phyloP scores from a whole-genome alignment of 2,797 vertebrate species.

The Pseudochirops cupreus region DNA sequence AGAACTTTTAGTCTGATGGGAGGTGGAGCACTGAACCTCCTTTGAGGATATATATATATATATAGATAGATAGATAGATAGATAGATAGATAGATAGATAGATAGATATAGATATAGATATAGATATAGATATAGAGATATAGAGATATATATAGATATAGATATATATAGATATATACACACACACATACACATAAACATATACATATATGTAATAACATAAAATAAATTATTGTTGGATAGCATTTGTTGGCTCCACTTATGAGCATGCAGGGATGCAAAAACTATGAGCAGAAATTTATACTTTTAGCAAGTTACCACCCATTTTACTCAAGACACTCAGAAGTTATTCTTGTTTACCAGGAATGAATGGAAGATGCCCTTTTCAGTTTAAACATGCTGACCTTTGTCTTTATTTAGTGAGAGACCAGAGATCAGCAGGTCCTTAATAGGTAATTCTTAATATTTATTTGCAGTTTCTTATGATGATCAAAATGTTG shows the following conservation, averaged over 20 bases:
- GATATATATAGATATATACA: too few species aligned
- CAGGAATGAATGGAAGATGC: not conserved
- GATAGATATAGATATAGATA: too few species aligned
- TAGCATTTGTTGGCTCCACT: constrained; percentile 50
- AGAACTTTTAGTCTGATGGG: constrained; percentile 71
- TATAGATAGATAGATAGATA: too few species aligned
- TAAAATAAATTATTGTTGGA: constrained; percentile 63
- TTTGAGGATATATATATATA: not conserved
- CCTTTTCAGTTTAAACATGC: constrained; percentile 51
- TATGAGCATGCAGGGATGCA: constrained; percentile 38
- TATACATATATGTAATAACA: constrained; percentile 41
- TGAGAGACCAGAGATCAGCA: constrained; percentile 54
- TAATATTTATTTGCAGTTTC: constrained; percentile 40
- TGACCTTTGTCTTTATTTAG: constrained; percentile 51
- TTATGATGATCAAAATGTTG: constrained; percentile 50
- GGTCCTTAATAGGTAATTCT: constrained; percentile 55
- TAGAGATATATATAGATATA: too few species aligned
- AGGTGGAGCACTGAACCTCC: constrained; percentile 54
- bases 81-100: too few species aligned
- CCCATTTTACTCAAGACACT: constrained; percentile 37
- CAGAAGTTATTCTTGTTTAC: constrained; percentile 38
- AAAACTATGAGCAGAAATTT: constrained; percentile 10
- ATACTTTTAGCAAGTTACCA: constrained; percentile 55
- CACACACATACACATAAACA: constrained; percentile 15
- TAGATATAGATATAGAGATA: too few species aligned